phyloP scores from a whole-genome alignment of 2,113 vertebrate species.

The Equus quagga region DNA sequence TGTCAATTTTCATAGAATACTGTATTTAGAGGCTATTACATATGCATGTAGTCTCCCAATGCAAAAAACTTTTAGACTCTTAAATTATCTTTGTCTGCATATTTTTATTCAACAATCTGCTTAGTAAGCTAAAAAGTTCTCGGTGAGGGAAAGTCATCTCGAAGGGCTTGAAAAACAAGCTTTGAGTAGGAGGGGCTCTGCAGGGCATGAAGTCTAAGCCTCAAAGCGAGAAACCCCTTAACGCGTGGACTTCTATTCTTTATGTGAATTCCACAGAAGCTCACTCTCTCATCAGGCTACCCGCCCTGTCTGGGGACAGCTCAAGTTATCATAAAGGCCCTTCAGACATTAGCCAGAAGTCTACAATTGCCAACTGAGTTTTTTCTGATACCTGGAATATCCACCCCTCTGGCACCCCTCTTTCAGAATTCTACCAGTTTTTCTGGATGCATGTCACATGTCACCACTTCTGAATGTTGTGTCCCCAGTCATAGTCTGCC shows the following conservation, averaged over 20 bases:
- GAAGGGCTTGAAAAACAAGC: slow-evolving; percentile 36
- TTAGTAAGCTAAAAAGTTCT: slow-evolving; percentile 18
- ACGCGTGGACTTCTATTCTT: not conserved
- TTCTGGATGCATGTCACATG: not conserved
- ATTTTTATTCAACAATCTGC: slow-evolving; percentile 16
- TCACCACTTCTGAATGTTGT: not conserved
- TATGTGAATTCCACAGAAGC: not conserved
- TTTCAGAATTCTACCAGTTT: not conserved
- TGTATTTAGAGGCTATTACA: slow-evolving; percentile 8
- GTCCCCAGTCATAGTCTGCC: not conserved
- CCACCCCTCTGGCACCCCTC: not conserved
- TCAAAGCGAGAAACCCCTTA: not conserved
- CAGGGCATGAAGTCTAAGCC: not conserved
- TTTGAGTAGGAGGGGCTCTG: not conserved
- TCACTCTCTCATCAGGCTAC: not conserved
- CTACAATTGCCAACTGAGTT: not conserved
- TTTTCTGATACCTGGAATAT: no score
- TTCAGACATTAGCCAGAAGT: not conserved
- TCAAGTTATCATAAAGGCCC: not conserved
- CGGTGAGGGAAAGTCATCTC: not conserved
- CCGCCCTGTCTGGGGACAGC: no score
- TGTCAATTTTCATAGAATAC: not conserved
- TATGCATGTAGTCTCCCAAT: not conserved
- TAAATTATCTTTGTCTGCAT: slow-evolving; percentile 29
- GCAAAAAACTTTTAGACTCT: slow-evolving; percentile 13